Conservation (phyloP, 1,140 invertebrate species). For the Rhopalosiphum padi region DNA sequence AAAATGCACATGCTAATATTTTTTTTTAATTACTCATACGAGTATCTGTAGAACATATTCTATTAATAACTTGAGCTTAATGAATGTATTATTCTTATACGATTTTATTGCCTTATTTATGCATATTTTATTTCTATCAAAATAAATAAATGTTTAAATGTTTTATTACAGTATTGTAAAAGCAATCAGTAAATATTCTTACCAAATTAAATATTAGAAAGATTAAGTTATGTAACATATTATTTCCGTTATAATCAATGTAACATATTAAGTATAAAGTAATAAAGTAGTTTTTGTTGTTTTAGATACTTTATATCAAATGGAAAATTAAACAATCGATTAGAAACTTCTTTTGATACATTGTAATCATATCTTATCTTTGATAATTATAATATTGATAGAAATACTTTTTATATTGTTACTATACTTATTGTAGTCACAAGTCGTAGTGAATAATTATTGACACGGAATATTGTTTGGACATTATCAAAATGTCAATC, state of each 20-base stretch:
- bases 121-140: background rate
- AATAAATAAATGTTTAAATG: background rate
- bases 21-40: background rate
- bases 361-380: conserved; percentile 27
- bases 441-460: conserved; percentile 10
- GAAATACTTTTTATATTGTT: background rate
- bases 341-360: conserved; percentile 41
- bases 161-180: background rate
- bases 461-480: conserved; percentile 22
- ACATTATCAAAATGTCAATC: background rate
- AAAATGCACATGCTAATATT: background rate
- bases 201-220: conserved; percentile 1
- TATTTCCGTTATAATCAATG: background rate
- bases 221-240: background rate
- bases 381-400: conserved; percentile 15
- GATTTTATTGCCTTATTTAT: background rate
- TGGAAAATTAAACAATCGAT: conserved; percentile 20
- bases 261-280: background rate
- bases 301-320: background rate
- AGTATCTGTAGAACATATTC: background rate
- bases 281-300: conserved; percentile 13
- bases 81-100: background rate
- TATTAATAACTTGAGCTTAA: background rate
- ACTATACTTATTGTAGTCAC: conserved; percentile 4
- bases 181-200: background rate